phyloP scores from a whole-genome alignment of 2,888 invertebrate genomes.

The Dolichopus griseipennis region DNA sequence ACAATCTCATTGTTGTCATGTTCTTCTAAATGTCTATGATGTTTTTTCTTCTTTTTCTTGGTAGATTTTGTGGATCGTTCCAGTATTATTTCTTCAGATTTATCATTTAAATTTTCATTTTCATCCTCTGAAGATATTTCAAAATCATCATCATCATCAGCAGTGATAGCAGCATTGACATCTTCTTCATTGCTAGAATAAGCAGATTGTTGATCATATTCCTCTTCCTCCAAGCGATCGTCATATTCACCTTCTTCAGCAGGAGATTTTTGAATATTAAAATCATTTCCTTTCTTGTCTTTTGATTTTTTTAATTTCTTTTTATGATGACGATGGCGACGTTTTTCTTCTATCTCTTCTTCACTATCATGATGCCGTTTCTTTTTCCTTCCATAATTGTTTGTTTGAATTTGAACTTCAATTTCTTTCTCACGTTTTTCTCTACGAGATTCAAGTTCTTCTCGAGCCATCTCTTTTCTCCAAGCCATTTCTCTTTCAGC shows the following conservation, averaged over 20 bases:
- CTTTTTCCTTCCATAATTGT: background rate
- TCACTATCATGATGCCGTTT: background rate
- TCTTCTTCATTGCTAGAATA: slow-evolving; percentile 15
- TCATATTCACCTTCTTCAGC: slow-evolving; percentile 31
- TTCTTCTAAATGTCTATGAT: background rate
- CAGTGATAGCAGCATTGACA: slow-evolving; percentile 19
- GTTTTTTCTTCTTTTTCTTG: background rate
- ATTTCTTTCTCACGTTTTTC: slow-evolving; percentile 45
- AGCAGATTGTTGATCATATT: slow-evolving; percentile 16
- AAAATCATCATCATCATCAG: slow-evolving; percentile 21
- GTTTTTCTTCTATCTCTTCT: background rate
- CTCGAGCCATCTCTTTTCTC: slow-evolving; percentile 63
- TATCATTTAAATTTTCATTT: background rate
- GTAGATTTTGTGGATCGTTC: background rate
- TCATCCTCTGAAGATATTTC: background rate
- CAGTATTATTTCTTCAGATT: background rate
- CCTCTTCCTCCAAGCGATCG: slow-evolving; percentile 13
- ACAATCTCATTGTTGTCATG: background rate
- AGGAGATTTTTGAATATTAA: slow-evolving; percentile 2
- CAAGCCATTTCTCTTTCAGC: slow-evolving; percentile 69
- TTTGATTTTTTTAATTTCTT: slow-evolving; percentile 32
- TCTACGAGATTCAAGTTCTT: slow-evolving; percentile 65
- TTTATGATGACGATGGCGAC: background rate
- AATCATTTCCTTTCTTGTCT: background rate
- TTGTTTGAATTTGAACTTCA: slow-evolving; percentile 12